phyloP scores from a whole-genome alignment of 2,797 vertebrate genomes.

The Hirundo rustica region DNA sequence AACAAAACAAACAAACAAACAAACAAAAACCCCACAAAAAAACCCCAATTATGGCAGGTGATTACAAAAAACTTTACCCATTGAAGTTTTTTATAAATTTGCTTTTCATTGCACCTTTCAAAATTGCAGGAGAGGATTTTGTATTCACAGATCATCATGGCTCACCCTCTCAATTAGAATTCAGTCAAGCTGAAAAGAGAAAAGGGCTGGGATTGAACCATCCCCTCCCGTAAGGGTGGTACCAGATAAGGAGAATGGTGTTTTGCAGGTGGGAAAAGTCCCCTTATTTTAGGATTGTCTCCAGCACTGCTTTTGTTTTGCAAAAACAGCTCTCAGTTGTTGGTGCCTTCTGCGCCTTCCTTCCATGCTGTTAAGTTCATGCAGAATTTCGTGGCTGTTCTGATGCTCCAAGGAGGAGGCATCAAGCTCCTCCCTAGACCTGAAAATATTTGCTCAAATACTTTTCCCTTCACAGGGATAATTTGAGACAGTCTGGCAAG shows the following conservation, averaged over 20 bases:
- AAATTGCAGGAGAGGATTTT: neutral
- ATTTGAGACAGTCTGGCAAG: neutral
- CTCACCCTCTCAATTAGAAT: neutral
- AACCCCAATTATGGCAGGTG: neutral
- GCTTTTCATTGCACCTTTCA: neutral
- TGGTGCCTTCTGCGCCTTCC: neutral
- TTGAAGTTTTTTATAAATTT: neutral
- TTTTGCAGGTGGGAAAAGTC: neutral
- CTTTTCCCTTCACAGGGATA: neutral
- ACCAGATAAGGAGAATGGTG: neutral
- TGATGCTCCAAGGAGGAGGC: neutral
- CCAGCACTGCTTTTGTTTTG: neutral
- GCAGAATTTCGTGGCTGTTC: neutral
- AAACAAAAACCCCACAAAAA: no score
- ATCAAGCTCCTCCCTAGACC: neutral
- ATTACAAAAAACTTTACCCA: neutral
- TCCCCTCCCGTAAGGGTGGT: neutral
- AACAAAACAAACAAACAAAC: no score
- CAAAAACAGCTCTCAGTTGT: neutral
- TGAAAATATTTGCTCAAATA: neutral
- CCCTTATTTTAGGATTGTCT: neutral
- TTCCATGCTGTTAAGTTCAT: neutral
- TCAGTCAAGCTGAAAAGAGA: neutral
- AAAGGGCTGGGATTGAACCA: neutral
- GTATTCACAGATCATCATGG: accelerated